A percentile compares a stretch with the other conserved stretches of the same genome.
Evolutionary conservation across 2,113 vertebrate genomes (phyloP).

Genomic region (Leptobrachium ailaonicum): DNA sequence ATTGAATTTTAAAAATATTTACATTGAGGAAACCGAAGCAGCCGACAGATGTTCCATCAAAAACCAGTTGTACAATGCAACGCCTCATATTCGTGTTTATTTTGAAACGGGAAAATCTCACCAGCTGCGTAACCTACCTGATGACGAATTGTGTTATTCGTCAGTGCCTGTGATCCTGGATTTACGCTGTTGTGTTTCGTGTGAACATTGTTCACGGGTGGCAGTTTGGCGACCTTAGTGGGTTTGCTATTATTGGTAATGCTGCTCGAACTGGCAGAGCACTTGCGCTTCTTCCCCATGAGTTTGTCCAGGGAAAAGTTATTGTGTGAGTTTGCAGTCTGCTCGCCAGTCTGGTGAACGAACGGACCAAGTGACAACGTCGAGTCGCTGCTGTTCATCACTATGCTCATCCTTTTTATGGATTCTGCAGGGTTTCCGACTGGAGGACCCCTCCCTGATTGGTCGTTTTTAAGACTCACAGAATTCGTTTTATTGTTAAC

Average conservation of each 20-base stretch:
- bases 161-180: conserved; percentile 84
- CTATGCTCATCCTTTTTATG: conserved; percentile 97
- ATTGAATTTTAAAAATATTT: too few species aligned
- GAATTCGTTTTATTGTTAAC: conserved; percentile 81
- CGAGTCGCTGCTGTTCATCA: conserved; percentile 96
- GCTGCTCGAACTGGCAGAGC: conserved; percentile 77
- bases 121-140: conserved; percentile 75
- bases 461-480: conserved; percentile 83
- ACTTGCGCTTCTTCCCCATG: conserved; percentile 92
- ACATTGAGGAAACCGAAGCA: too few species aligned
- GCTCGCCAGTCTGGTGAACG: conserved; percentile 85
- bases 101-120: too few species aligned
- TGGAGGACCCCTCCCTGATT: conserved; percentile 79
- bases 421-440: conserved; percentile 87
- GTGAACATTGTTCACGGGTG: conserved; percentile 90
- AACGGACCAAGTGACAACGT: conserved; percentile 95
- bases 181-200: conserved; percentile 85
- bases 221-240: conserved; percentile 88
- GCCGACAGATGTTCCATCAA: too few species aligned
- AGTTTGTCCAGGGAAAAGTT: conserved; percentile 81
- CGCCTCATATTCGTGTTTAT: too few species aligned
- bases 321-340: conserved; percentile 70
- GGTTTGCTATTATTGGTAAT: conserved; percentile 77
- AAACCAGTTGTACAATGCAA: too few species aligned
- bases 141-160: conserved; percentile 90